Percentiles rank a stretch among this genome's conserved stretches.
Conservation (phyloP, 2,888 invertebrate genomes). For the Tubulanus polymorphus region DNA sequence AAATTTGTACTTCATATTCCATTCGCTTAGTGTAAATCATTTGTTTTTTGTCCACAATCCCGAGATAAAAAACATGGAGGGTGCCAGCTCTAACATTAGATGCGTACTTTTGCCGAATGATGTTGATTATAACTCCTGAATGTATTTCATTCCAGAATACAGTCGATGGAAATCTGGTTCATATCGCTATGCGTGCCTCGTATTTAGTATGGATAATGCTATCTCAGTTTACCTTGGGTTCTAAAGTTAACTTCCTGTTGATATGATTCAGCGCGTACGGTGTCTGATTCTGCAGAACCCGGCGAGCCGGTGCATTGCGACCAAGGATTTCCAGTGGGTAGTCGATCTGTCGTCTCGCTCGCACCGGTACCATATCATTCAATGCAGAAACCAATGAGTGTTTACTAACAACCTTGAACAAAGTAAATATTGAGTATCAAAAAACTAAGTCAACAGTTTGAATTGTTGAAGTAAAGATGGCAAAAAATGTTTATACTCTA, state of each 20-base stretch:
- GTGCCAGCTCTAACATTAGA: too few species aligned
- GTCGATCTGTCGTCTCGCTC: constrained; percentile 47
- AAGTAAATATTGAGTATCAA: constrained; percentile 3
- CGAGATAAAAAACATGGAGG: too few species aligned
- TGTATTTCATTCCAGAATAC: too few species aligned
- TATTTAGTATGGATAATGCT: background rate
- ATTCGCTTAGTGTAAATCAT: too few species aligned
- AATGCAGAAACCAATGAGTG: constrained; percentile 46
- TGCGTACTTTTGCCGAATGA: too few species aligned
- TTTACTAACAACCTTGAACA: constrained; percentile 27
- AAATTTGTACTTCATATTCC: too few species aligned
- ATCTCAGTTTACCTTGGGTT: constrained; percentile 54
- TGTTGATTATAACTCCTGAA: too few species aligned
- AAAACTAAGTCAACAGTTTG: too few species aligned
- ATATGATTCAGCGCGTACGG: constrained; percentile 51
- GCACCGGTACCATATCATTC: constrained; percentile 50
- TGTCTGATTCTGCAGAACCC: constrained; percentile 37
- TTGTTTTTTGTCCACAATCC: too few species aligned
- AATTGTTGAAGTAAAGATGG: too few species aligned
- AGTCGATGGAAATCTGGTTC: too few species aligned
- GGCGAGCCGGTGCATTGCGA: constrained; percentile 49
- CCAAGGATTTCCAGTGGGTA: constrained; percentile 46
- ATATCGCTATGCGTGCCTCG: background rate
- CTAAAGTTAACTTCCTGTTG: constrained; percentile 51
- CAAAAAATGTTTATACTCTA: too few species aligned